A percentile compares a stretch with the other conserved stretches of the same genome.
Evolutionary conservation across 2,113 vertebrate genomes (phyloP).

Genomic region (Eurypyga helias): DNA sequence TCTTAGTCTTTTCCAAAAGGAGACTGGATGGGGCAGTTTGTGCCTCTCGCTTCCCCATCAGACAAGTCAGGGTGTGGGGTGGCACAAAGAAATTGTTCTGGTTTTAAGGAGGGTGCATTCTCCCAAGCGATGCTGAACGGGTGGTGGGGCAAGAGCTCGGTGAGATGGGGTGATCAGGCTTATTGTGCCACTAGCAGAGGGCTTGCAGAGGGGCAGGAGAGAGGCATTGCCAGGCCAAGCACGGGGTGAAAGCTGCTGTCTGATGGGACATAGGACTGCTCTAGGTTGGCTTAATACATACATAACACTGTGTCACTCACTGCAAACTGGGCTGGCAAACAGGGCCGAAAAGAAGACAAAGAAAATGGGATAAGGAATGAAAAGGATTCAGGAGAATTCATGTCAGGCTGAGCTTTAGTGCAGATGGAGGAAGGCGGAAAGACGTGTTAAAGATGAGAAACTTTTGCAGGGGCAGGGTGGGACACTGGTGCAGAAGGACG

Average conservation of each 20-base stretch:
- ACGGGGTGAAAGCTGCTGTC: background rate
- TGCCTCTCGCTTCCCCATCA: background rate
- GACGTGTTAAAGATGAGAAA: background rate
- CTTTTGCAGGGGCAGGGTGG: fast-evolving
- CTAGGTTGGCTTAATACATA: background rate
- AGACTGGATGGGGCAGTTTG: background rate
- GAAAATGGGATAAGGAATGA: background rate
- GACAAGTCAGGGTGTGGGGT: background rate
- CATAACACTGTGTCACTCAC: background rate
- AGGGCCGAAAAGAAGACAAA: background rate
- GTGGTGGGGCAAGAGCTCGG: background rate
- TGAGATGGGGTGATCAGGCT: fast-evolving
- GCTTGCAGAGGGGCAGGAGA: background rate
- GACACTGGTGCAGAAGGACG: background rate
- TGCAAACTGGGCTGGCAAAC: background rate
- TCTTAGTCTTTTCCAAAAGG: background rate
- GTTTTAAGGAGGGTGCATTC: background rate
- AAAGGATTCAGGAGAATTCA: background rate
- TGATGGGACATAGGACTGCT: background rate
- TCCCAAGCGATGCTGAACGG: background rate
- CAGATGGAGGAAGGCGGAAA: background rate
- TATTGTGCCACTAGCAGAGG: background rate
- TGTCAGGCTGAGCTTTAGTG: background rate
- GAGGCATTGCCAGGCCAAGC: background rate
- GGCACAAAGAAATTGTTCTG: background rate